phyloP scores from a whole-genome alignment of 2,797 vertebrate genomes.

The Hyperoplus immaculatus region DNA sequence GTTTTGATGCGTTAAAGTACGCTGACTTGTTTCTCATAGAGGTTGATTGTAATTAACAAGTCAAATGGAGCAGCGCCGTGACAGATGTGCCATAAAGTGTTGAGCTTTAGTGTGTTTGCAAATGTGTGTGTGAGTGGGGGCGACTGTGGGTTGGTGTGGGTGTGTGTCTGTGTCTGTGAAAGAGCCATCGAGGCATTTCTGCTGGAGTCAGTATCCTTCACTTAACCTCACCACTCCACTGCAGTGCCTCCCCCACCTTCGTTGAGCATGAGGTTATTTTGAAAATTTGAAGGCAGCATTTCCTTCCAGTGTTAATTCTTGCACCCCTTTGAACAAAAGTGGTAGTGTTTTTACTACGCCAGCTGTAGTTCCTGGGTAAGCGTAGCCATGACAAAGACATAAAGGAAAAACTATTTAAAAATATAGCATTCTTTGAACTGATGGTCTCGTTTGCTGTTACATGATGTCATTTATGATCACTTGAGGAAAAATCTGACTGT shows the following conservation, averaged over 20 bases:
- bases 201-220: conserved; percentile 67
- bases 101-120: conserved; percentile 45
- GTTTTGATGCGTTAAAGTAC: conserved; percentile 62
- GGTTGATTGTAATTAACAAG: conserved; percentile 85
- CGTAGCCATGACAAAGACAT: no score
- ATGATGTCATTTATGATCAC: no score
- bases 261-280: conserved; percentile 17
- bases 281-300: neutral
- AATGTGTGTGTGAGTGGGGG: conserved; percentile 29
- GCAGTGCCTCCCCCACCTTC: conserved; percentile 27
- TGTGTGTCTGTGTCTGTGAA: conserved; percentile 27
- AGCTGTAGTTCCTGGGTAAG: no score
- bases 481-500: no score
- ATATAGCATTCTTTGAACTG: no score
- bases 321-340: no score
- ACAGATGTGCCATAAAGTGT: conserved; percentile 83
- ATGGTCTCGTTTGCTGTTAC: no score
- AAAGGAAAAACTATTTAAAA: no score
- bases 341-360: no score
- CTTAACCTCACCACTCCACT: conserved; percentile 65
- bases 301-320: neutral
- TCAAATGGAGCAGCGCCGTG: conserved; percentile 84
- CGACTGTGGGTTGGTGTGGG: conserved; percentile 22
- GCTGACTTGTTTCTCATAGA: conserved; percentile 69
- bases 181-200: conserved; percentile 40